A percentile compares a stretch with the other conserved stretches of the same genome.
phyloP scores from a whole-genome alignment of 2,888 invertebrate genomes.

The Tipula unca region DNA sequence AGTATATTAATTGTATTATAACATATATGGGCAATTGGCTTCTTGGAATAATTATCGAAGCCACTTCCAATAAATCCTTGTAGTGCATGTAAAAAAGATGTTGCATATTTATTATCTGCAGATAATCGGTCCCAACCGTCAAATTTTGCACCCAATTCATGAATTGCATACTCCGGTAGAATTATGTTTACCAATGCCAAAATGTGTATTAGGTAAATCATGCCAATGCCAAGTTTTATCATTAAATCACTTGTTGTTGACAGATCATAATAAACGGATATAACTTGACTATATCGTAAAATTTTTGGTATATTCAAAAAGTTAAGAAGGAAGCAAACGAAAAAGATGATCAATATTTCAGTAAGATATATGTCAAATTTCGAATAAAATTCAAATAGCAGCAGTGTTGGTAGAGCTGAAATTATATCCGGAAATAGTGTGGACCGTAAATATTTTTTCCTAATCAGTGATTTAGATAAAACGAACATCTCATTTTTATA shows the following conservation, averaged over 20 bases:
- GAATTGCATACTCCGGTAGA: not conserved
- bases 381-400: not conserved
- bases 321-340: not conserved
- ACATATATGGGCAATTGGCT: not conserved
- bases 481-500: not conserved
- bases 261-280: not conserved
- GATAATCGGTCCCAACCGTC: not conserved
- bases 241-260: not conserved
- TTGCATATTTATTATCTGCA: not conserved
- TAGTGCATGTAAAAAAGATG: not conserved
- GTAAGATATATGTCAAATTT: not conserved
- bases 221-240: not conserved
- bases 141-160: not conserved
- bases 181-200: not conserved
- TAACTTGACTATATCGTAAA: not conserved
- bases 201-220: not conserved
- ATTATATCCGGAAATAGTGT: not conserved
- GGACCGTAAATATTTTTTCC: not conserved
- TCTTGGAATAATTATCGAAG: not conserved
- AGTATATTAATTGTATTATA: not conserved
- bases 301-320: not conserved
- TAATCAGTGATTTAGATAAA: not conserved
- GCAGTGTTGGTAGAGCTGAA: not conserved
- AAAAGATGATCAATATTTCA: not conserved
- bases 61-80: not conserved